Evolutionary conservation across 2,797 vertebrate genomes (phyloP).

Genomic region (Falco concolor): DNA sequence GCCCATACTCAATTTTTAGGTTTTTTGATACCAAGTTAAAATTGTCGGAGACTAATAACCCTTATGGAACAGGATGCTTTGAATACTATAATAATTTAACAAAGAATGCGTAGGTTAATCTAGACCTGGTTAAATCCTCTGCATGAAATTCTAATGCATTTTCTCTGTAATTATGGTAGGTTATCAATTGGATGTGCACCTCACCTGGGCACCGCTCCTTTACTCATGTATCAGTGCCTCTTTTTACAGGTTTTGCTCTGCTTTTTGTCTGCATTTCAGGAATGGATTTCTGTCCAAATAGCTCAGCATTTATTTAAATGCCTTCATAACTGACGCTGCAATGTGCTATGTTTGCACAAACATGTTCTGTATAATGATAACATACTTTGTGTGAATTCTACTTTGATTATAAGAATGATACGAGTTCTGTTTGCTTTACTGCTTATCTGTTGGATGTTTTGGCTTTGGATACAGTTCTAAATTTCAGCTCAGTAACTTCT

Average conservation of each 20-base stretch:
- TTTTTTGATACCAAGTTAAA: neutral
- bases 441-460: neutral
- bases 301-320: neutral
- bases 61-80: neutral
- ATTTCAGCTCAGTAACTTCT: neutral
- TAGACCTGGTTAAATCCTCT: neutral
- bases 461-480: neutral
- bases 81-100: neutral
- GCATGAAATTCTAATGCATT: rapidly evolving
- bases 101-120: neutral
- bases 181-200: neutral
- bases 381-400: neutral
- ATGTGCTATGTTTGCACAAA: neutral
- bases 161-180: neutral
- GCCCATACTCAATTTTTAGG: neutral
- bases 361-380: neutral
- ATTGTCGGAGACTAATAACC: neutral
- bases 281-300: neutral
- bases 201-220: neutral
- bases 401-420: neutral
- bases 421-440: neutral
- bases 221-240: neutral
- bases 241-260: neutral
- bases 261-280: neutral
- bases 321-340: neutral